Evolutionary conservation across 2,113 vertebrate genomes (phyloP), one percentile per base, ranked within the genome.

Genomic region (Setophaga kirtlandii): DNA sequence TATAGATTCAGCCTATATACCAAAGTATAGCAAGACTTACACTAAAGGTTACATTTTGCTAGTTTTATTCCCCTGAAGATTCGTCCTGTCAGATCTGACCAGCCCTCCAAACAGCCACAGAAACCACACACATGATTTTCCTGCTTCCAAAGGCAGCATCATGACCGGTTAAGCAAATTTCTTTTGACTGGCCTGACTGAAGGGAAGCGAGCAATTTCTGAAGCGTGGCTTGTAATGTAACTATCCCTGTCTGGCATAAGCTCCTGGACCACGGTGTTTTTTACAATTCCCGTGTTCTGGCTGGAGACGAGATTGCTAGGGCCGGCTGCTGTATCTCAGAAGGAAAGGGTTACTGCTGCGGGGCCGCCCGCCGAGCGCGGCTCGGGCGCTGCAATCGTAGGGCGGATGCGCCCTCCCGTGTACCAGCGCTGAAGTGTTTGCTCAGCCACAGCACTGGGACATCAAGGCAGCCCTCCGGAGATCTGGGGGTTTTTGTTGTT

Each of bases 371-470:
- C 42, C 7, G 59, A 58, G n/a, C 0, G 42, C 17, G 0, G 81
- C 81, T 56, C 1, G 2, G 55, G 47, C 47, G 59, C 70, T 9
- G 75, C 71, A 94, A 83, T 3, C 3, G 88, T 4, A 70, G 95
- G 92, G 6, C 14, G 27, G 59, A 95, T 86, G 95, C 96, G 94
- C 96, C 96, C 96, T 77, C 96, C 59, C 46, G 95, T 92, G 96
- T 74, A 33, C 79, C 83, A 35, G 76, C 68, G 15, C 71, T 4
- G 86, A 88, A 97, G 63, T 92, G 94, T 39, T 30, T 13, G 65
- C 62, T 41, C 63, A 63, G 63, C 15, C 28, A 4, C 11, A 15
- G 88, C 58, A 0, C 5, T 8, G 4, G 46, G 14, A 39, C 37
- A 35, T 4, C 20, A 11, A 5, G 17, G 20, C 24, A 21, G 0